A percentile compares a stretch with the other conserved stretches of the same genome.
These are phyloP conservation scores for Eunapius fragilis DNA, from an alignment of 37 sponge, comb jelly and placozoan genomes.

Conservation along the genomic window DNA sequence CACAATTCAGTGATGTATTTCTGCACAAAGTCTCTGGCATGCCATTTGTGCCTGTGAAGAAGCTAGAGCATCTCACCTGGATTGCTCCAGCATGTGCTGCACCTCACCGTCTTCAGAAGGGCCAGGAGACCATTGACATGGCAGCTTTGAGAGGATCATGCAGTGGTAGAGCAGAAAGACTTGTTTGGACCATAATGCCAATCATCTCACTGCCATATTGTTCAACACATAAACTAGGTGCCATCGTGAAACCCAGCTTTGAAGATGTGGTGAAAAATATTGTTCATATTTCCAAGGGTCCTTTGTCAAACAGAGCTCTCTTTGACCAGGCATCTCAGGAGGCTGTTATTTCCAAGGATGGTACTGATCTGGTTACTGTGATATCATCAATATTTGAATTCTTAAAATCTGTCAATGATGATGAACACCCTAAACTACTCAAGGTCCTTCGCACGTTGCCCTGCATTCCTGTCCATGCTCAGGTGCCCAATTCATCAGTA, in stretches of 20 bases:
- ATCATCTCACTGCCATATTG: constrained; percentile 5
- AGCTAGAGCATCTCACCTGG: constrained; percentile 27
- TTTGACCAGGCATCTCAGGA: constrained; percentile 32
- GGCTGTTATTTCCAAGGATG: background rate
- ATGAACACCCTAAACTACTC: background rate
- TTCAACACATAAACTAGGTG: background rate
- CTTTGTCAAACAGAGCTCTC: constrained; percentile 11
- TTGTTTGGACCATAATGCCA: constrained; percentile 66
- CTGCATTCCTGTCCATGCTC: background rate
- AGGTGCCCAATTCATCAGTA: background rate
- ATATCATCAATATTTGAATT: constrained; percentile 7
- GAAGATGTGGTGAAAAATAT: constrained; percentile 43
- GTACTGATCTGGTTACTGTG: background rate
- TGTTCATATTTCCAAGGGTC: constrained; percentile 12
- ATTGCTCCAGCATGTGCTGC: constrained; percentile 8
- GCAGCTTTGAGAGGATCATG: background rate
- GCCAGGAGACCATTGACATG: background rate
- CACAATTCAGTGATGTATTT: background rate
- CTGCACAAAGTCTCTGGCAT: constrained; percentile 24
- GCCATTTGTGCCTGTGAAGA: constrained; percentile 25
- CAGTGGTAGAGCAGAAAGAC: background rate
- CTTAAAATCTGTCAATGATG: background rate
- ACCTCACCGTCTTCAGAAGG: background rate
- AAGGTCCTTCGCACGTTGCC: background rate
- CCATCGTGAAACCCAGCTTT: background rate